These are phyloP conservation scores for Cosmorhoe ocellata DNA, from an alignment of 2,888 invertebrate species.

Conservation along the genomic window DNA sequence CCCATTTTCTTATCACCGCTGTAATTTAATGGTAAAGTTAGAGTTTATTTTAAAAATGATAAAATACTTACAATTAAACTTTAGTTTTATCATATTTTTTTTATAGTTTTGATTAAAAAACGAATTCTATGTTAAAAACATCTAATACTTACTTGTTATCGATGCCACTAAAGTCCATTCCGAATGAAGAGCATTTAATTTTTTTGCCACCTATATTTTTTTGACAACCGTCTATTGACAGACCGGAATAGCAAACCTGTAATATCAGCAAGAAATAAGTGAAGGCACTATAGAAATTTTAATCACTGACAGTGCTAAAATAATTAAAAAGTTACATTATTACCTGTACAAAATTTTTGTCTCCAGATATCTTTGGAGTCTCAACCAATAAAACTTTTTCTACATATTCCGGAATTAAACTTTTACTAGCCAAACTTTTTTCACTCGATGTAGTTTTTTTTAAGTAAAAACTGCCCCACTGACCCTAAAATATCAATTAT, in stretches of 20 bases:
- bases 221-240: constrained; percentile 44
- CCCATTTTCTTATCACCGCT: constrained; percentile 85
- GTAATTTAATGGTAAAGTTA: neutral
- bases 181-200: constrained; percentile 34
- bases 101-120: no score
- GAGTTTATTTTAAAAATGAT: no score
- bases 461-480: constrained; percentile 56
- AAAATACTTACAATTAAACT: no score
- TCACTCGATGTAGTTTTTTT: constrained; percentile 32
- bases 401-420: constrained; percentile 85
- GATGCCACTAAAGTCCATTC: constrained; percentile 58
- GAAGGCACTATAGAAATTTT: no score
- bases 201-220: constrained; percentile 34
- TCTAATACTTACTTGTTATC: constrained; percentile 45
- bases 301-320: no score
- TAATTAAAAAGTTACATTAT: no score
- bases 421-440: constrained; percentile 84
- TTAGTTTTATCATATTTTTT: no score
- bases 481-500: constrained; percentile 44
- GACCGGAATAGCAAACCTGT: constrained; percentile 51
- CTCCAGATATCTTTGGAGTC: constrained; percentile 37
- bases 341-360: constrained; percentile 47
- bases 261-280: neutral
- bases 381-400: constrained; percentile 88
- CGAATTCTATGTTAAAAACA: neutral